Base-by-base conservation (phyloP, 2,888 invertebrate genomes). In the Monochamus alternatus region DNA sequence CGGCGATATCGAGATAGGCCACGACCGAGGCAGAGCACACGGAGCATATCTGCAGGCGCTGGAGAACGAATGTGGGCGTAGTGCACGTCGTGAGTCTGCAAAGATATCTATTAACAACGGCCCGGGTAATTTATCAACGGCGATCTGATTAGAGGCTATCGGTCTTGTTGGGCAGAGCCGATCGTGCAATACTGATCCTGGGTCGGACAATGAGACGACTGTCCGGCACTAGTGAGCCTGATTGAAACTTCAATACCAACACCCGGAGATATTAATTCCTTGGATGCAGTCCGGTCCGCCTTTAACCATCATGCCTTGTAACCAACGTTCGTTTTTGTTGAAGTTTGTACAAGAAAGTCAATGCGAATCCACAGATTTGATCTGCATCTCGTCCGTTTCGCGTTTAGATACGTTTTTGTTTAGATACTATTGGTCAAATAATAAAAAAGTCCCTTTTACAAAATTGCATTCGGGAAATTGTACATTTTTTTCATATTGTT, bases 61-160 rank as follows among this genome's bases (percentile, higher is more conserved):
- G 72, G 75, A 78, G 77, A 78, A 79, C 77, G 79, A 78, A 81
- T 81, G 83, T 83, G 81, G 82, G 82, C 79, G 82, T 77, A 74
- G 81, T 75, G 82, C 82, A 79, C 82, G 82, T 83, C 87, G 87
- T 87, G 87, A 86, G 86, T 83, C 82, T 82, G 83, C 84, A 83
- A 84, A 85, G 86, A 87, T 87, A 87, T 87, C 87, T 87, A 87
- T 87, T 87, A 86, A 86, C 86, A 82, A 81, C 83, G 83, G 81
- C 81, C 82, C 81, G 79, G 83, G 86, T 85, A 87, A 87, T 87
- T 87, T 87, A 87, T 87, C 87, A 87, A 84, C 84, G 84, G 83
- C 85, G 87, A 87, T 87, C 87, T 84, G 87, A 87, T 87, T 87
- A 86, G 84, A 79, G 80, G 81, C 83, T 86, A 86, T 86, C 86